These are phyloP conservation scores for Lerista edwardsae DNA, from an alignment of 2,797 vertebrate species.

Conservation along the genomic window DNA sequence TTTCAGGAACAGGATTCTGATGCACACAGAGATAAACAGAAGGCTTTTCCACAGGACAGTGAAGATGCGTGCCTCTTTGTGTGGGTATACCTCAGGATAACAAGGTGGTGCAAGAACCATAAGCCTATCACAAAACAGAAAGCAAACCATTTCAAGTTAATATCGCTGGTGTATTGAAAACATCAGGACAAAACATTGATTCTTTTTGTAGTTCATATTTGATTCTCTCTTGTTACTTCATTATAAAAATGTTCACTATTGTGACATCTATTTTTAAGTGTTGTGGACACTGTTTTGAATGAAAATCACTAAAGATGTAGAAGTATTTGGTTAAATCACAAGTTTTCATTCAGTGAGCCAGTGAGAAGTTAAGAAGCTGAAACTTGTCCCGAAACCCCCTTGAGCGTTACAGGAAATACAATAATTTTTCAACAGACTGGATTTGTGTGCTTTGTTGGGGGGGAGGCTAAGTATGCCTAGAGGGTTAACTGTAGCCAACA, in stretches of 20 bases:
- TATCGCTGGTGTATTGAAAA: neutral
- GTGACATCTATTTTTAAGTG: neutral
- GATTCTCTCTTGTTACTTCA: neutral
- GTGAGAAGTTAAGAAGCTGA: slow-evolving; percentile 25
- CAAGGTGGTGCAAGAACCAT: neutral
- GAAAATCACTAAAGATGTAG: slow-evolving; percentile 15
- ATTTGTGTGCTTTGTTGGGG: neutral
- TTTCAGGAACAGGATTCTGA: neutral
- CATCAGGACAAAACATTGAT: neutral
- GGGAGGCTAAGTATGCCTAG: slow-evolving; percentile 9
- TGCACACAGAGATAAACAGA: neutral
- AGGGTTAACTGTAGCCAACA: slow-evolving; percentile 33
- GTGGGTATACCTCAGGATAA: neutral
- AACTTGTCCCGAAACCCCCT: slow-evolving; percentile 9
- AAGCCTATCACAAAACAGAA: neutral
- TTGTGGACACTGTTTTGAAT: slow-evolving; percentile 28
- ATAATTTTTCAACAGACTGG: slow-evolving; percentile 10
- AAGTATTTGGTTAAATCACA: neutral
- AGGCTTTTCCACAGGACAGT: neutral
- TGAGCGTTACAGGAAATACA: slow-evolving; percentile 11
- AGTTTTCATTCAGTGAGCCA: slow-evolving; percentile 30
- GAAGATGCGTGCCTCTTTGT: too few relatives aligned
- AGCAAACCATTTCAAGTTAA: neutral
- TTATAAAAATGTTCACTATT: neutral
- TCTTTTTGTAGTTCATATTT: neutral